Conservation (phyloP, 1,140 invertebrate genomes). For the Cydia pomonella region DNA sequence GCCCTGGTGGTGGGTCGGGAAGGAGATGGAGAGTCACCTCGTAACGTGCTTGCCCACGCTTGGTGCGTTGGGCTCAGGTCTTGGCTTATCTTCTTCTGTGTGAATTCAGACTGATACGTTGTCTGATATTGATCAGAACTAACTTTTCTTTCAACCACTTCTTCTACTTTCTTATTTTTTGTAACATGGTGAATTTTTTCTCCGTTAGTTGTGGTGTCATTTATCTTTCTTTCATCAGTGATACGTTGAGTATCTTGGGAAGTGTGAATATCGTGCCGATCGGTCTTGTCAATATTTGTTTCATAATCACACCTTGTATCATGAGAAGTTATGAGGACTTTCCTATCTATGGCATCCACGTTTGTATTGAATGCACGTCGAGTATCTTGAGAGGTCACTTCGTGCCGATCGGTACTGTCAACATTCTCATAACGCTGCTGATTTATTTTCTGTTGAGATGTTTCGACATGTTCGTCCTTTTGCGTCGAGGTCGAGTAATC, state of each 20-base stretch:
- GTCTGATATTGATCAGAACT: constrained; percentile 80
- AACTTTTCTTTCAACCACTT: constrained; percentile 55
- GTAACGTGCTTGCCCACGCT: constrained; percentile 85
- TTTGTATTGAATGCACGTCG: neutral
- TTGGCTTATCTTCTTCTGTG: constrained; percentile 82
- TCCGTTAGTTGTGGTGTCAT: constrained; percentile 33
- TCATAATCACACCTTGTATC: constrained; percentile 12
- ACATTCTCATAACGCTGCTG: constrained; percentile 11
- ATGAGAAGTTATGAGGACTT: neutral
- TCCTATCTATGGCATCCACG: neutral
- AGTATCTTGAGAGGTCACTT: constrained; percentile 21
- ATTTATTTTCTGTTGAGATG: constrained; percentile 30
- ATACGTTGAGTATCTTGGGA: constrained; percentile 6
- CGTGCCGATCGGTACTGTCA: constrained; percentile 3
- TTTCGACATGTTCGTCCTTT: constrained; percentile 39
- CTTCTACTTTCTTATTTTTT: constrained; percentile 52
- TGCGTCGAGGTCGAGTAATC: constrained; percentile 44
- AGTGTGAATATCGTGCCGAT: neutral
- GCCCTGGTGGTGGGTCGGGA: constrained; percentile 66
- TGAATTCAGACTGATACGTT: constrained; percentile 82
- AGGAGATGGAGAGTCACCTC: constrained; percentile 81
- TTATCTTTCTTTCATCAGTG: constrained; percentile 5
- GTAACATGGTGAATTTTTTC: constrained; percentile 48
- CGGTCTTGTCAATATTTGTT: constrained; percentile 4
- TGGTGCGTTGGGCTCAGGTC: constrained; percentile 86